phyloP scores from a whole-genome alignment of 2,888 invertebrate species.

The Melikaiella ostensackeni region DNA sequence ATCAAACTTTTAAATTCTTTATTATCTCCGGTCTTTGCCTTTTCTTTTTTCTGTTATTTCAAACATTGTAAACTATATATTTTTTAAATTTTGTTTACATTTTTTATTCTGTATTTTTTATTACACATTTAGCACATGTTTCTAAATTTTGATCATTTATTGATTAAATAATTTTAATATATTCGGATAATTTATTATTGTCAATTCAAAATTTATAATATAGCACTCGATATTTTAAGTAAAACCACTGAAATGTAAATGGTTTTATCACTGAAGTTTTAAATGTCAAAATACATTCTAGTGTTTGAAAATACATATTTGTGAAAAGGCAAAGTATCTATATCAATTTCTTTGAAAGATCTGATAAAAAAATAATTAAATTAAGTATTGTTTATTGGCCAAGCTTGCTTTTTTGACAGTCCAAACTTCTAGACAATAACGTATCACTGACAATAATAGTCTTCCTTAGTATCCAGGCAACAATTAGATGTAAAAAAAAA shows the following conservation, averaged over 20 bases:
- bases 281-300: neutral
- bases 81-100: neutral
- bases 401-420: constrained; percentile 35
- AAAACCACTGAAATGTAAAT: neutral
- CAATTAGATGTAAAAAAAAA: constrained; percentile 62
- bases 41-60: neutral
- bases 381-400: constrained; percentile 3
- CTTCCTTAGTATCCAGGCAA: constrained; percentile 76
- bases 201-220: neutral
- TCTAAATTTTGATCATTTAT: neutral
- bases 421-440: constrained; percentile 49
- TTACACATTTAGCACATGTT: too few relatives aligned
- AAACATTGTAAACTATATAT: neutral
- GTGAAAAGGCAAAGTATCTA: neutral
- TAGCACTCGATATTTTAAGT: neutral
- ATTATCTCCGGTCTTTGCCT: neutral
- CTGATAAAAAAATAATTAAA: neutral
- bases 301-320: too few relatives aligned
- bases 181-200: neutral
- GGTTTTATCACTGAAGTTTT: neutral
- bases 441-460: constrained; percentile 49
- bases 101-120: too few relatives aligned
- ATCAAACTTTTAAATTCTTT: neutral
- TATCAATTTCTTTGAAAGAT: neutral
- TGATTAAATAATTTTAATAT: constrained; percentile 14